Conservation (phyloP, 2,888 invertebrate species). For the Spisula subtruncata region DNA sequence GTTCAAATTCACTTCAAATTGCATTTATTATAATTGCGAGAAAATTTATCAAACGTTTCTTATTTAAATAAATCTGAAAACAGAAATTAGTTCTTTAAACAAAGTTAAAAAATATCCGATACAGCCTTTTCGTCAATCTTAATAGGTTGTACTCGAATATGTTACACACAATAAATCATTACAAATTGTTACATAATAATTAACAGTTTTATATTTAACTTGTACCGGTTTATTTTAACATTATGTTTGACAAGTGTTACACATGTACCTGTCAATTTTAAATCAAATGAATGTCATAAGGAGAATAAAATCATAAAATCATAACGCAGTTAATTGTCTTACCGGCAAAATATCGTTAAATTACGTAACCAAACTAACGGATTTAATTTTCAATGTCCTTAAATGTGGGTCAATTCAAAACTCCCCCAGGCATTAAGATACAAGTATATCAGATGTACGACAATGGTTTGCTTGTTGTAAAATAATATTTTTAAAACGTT, state of each 20-base stretch:
- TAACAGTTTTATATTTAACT: too few relatives aligned
- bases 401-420: background rate
- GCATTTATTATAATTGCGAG: too few relatives aligned
- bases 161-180: too few relatives aligned
- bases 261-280: background rate
- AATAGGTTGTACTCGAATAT: too few relatives aligned
- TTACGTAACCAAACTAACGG: constrained; percentile 2
- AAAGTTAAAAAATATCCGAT: too few relatives aligned
- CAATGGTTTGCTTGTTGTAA: background rate
- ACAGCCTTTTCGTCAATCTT: too few relatives aligned
- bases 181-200: too few relatives aligned
- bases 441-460: background rate
- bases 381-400: background rate
- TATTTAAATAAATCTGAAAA: too few relatives aligned
- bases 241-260: background rate
- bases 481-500: background rate
- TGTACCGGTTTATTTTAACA: too few relatives aligned
- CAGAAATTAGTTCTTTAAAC: too few relatives aligned
- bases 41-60: too few relatives aligned
- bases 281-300: background rate
- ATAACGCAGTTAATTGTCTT: background rate
- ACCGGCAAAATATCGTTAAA: background rate
- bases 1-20: too few relatives aligned
- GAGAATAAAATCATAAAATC: background rate
- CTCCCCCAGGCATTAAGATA: background rate